Base-by-base conservation (phyloP, 1,140 invertebrate species). In the Antheraea mylitta region DNA sequence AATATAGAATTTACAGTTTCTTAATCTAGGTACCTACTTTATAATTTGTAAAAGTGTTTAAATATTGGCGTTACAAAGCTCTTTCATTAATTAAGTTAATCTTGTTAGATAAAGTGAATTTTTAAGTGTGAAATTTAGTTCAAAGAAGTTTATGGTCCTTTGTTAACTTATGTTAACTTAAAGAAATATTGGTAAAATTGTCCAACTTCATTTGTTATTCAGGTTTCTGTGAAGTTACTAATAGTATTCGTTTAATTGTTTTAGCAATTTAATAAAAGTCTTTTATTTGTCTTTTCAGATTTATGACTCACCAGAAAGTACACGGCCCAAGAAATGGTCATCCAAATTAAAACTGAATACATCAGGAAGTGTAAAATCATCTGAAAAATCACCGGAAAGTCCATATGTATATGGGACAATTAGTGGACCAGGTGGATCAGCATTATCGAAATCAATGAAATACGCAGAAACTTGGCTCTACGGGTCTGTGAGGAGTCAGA, bases 401-500 rank as follows among this genome's bases (percentile, higher is more conserved):
- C 85, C 88, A 69, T 89, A 86, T 58, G 81, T 90, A 81, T 92
- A 92, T 73, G 91, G 91, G 61, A 91, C 89, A 69, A 92, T 89
- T 79, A 93, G 80, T 72, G 89, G 79, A 45, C 88, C 89, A 61
- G 93, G 93, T 69, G 93, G 93, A 58, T 95, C 94, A 87, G 91
- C 94, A 9, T 84, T 97, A 69, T 95, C 95, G 58, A 95, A 96
- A 84, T 96, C 96, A 81, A 97, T 97, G 96, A 95, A 96, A 74
- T 97, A 96, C 89, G 95, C 95, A 0, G 96, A 97, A 74, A 95
- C 96, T 38, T 97, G 96, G 96, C 93, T 97, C 1, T 97, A 97
- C 77, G 96, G 96, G 68, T 96, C 95, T 4, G 94, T 96, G 0
- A 91, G 95, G 72, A 93, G 94, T 5, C 93, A 94, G 64, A 93